Evolutionary conservation across 2,113 vertebrate species (phyloP).

Genomic region (Brachionichthys hirsutus): DNA sequence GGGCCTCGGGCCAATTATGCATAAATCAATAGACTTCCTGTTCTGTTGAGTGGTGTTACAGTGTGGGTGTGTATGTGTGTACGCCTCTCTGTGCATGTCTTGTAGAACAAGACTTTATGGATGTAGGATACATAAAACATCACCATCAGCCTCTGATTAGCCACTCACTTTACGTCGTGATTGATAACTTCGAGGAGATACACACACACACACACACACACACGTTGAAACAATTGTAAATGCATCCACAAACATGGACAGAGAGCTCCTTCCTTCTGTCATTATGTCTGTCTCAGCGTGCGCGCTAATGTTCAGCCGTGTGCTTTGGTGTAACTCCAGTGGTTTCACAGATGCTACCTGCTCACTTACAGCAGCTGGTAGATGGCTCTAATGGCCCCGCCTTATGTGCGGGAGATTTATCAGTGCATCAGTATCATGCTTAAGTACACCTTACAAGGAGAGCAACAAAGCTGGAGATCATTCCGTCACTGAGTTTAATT

Average conservation of each 20-base stretch:
- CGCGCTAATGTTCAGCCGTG: constrained; percentile 61
- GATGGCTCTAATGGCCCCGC: constrained; percentile 63
- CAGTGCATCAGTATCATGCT: constrained; percentile 54
- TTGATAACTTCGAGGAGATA: constrained; percentile 83
- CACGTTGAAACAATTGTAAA: constrained; percentile 73
- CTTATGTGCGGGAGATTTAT: constrained; percentile 64
- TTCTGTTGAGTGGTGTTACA: constrained; percentile 75
- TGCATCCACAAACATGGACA: constrained; percentile 55
- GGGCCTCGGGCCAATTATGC: constrained; percentile 78
- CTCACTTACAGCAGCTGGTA: constrained; percentile 69
- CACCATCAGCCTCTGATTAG: constrained; percentile 80
- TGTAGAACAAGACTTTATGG: constrained; percentile 80
- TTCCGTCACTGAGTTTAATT: constrained; percentile 12
- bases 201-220: too few species aligned
- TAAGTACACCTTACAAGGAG: constrained; percentile 44
- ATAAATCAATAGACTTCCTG: constrained; percentile 77
- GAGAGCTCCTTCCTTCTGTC: constrained; percentile 34
- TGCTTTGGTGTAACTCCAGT: constrained; percentile 67
- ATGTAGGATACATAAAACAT: constrained; percentile 84
- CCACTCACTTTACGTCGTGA: constrained; percentile 74
- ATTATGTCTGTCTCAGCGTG: constrained; percentile 51
- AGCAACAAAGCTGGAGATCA: constrained; percentile 31
- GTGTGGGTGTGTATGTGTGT: constrained; percentile 66
- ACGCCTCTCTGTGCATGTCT: constrained; percentile 74
- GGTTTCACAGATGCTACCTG: constrained; percentile 69